Conservation (phyloP, 2,797 vertebrate species). For the Enteromius fasciolatus region DNA sequence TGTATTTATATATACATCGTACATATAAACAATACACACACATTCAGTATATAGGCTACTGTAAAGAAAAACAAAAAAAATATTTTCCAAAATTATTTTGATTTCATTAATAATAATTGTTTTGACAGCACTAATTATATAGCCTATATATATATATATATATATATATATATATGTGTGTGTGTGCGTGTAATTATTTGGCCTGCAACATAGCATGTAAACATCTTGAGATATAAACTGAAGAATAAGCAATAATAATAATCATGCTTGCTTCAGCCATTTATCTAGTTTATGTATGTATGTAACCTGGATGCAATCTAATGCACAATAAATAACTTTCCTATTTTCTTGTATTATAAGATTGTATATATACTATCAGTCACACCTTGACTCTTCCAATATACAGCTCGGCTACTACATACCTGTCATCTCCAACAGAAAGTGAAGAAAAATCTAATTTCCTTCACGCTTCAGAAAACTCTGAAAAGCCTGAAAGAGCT, state of each 20-base stretch:
- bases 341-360: slow-evolving; percentile 9
- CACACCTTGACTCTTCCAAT: neutral
- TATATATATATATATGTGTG: too few species aligned
- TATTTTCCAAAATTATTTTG: too few species aligned
- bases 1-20: too few species aligned
- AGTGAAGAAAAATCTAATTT: slow-evolving; percentile 67
- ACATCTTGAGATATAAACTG: neutral
- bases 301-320: neutral
- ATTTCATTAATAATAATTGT: too few species aligned
- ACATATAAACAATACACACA: too few species aligned
- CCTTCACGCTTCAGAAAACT: slow-evolving; percentile 67
- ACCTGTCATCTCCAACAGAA: slow-evolving; percentile 41
- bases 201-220: neutral
- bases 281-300: neutral
- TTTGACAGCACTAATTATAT: too few species aligned
- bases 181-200: neutral
- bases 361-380: neutral
- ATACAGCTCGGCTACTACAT: neutral
- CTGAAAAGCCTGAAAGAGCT: slow-evolving; percentile 57
- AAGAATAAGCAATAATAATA: neutral
- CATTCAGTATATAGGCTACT: too few species aligned
- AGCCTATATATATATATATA: too few species aligned
- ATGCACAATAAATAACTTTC: slow-evolving; percentile 12
- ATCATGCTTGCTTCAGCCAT: neutral
- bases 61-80: too few species aligned